Evolutionary conservation across 2,888 invertebrate species (phyloP).

Genomic region (Pycnomerus fuliginosus): DNA sequence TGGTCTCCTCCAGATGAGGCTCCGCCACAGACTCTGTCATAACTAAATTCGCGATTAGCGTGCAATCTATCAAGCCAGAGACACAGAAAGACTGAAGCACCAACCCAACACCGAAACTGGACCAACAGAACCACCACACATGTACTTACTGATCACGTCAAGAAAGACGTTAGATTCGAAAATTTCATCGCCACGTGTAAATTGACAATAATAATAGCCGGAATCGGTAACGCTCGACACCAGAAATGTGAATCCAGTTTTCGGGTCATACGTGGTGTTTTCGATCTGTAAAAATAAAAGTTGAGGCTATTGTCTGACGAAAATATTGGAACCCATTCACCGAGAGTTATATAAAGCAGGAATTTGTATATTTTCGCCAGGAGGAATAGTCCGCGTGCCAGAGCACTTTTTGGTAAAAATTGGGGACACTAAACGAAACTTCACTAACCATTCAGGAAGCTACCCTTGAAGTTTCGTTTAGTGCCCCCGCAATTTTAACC

Average conservation of each 20-base stretch:
- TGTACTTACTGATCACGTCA: conserved; percentile 34
- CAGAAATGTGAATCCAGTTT: conserved; percentile 51
- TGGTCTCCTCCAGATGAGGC: conserved; percentile 35
- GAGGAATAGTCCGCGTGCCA: too few relatives aligned
- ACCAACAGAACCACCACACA: conserved; percentile 13
- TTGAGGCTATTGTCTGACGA: conserved; percentile 6
- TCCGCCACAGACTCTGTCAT: conserved; percentile 18
- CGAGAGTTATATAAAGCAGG: conserved; percentile 1
- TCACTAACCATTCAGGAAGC: too few relatives aligned
- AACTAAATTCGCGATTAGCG: conserved; percentile 13
- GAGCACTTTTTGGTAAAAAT: too few relatives aligned
- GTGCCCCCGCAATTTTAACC: too few relatives aligned
- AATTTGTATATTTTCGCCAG: too few relatives aligned
- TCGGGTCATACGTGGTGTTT: conserved; percentile 50
- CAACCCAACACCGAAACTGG: conserved; percentile 27
- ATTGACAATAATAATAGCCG: conserved; percentile 41
- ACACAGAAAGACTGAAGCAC: conserved; percentile 8
- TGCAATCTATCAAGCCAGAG: conserved; percentile 2
- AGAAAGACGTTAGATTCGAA: conserved; percentile 12
- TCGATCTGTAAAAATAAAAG: conserved; percentile 40
- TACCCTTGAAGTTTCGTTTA: too few relatives aligned
- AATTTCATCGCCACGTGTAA: conserved; percentile 28
- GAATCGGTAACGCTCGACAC: conserved; percentile 42
- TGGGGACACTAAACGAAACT: too few relatives aligned
- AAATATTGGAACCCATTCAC: conserved; percentile 3